A percentile compares a stretch with the other conserved stretches of the same genome.
phyloP scores from a whole-genome alignment of 2,113 vertebrate genomes.

The Castor canadensis region DNA sequence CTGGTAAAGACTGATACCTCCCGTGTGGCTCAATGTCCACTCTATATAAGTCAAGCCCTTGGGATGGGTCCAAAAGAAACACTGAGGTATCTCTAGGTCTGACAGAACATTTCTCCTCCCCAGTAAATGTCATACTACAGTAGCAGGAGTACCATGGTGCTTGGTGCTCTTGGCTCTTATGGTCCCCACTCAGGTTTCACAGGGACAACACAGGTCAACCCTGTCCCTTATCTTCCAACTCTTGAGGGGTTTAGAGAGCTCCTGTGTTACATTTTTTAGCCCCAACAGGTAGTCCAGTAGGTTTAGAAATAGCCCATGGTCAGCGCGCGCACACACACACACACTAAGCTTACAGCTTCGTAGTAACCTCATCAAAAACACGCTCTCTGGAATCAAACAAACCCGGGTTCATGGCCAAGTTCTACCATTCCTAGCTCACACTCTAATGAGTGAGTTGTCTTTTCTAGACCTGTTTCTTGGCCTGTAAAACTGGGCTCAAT shows the following conservation, averaged over 20 bases:
- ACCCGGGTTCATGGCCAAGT: background rate
- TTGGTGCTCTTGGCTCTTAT: background rate
- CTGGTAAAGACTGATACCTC: constrained; percentile 47
- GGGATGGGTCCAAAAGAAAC: constrained; percentile 44
- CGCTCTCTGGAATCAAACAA: background rate
- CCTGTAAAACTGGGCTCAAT: background rate
- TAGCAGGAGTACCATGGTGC: background rate
- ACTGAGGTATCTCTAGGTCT: constrained; percentile 10
- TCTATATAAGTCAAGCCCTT: background rate
- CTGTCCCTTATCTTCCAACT: background rate
- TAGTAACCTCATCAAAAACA: too few relatives aligned
- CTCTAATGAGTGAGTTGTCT: background rate
- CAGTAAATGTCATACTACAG: background rate
- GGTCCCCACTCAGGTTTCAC: background rate
- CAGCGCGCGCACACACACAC: background rate
- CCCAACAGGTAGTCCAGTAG: background rate
- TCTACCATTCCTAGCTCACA: background rate
- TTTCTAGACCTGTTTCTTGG: background rate
- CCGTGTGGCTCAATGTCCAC: constrained; percentile 64
- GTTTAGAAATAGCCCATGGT: background rate
- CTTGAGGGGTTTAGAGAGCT: background rate
- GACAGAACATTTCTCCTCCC: constrained; percentile 57
- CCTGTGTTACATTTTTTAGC: background rate
- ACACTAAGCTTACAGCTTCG: background rate
- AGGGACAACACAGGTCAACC: background rate